Percentiles rank a stretch among this genome's conserved stretches.
Evolutionary conservation across 2,797 vertebrate genomes (phyloP).

Genomic region (Agapornis canus): DNA sequence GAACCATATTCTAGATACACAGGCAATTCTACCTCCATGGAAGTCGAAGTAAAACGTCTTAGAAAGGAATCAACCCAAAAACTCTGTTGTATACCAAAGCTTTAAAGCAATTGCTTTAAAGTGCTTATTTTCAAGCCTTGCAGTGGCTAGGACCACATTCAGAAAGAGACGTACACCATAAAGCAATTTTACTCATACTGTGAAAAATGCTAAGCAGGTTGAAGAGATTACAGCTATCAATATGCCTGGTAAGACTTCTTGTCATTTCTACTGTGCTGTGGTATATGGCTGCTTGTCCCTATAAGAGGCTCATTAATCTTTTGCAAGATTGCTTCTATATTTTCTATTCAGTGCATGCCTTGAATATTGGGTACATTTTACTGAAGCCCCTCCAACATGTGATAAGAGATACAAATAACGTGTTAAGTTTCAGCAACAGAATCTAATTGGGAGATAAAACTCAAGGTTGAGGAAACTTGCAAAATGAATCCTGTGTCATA

Average conservation of each 20-base stretch:
- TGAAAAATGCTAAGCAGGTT: not conserved
- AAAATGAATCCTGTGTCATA: not conserved
- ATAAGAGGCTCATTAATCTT: not conserved
- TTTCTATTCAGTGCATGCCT: not conserved
- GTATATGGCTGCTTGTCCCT: not conserved
- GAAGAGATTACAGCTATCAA: not conserved
- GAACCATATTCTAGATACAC: not conserved
- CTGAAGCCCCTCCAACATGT: not conserved
- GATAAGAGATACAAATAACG: not conserved
- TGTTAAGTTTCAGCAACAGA: not conserved
- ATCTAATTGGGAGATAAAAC: not conserved
- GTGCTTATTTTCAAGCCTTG: not conserved
- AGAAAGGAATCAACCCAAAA: not conserved
- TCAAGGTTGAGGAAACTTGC: not conserved
- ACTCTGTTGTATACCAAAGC: accelerated
- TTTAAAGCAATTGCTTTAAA: not conserved
- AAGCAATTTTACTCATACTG: not conserved
- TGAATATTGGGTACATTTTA: not conserved
- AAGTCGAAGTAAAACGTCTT: not conserved
- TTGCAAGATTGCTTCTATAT: not conserved
- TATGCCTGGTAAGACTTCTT: not conserved
- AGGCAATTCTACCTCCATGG: not conserved
- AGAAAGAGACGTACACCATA: not conserved
- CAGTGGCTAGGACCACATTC: not conserved
- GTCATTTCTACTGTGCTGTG: not conserved